Evolutionary conservation across 2,113 vertebrate genomes (phyloP), one percentile per base, ranked within the genome.

Genomic region (Festucalex cinctus): DNA sequence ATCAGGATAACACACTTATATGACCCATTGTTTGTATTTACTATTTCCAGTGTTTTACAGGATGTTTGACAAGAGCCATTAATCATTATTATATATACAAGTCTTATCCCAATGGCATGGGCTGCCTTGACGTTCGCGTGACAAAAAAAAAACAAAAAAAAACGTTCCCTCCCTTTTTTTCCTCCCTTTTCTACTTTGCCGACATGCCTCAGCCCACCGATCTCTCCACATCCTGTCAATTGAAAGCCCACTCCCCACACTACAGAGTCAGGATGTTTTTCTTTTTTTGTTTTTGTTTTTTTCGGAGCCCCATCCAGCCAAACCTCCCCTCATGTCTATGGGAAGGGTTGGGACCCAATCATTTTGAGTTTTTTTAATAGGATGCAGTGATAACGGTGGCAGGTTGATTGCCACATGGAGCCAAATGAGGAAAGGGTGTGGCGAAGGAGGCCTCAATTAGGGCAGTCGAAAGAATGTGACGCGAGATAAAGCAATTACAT

Each of bases 321-420:
- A 43, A n/a, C 59, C 10, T 41, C 56, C 48, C 53, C 36, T 65
- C 64, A 59, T 79, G 84, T 77, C 73, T 74, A 37, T 68, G 72
- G 85, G 86, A 89, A 73, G 83, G 83, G 81, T 76, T 77, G 86
- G 68, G 72, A 73, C 60, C 71, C 85, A 88, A 86, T 90, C 84
- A 88, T 90, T 88, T n/a, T 78, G 65, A 85, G 85, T 86, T 90
- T 91, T 90, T 91, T 89, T 88, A 88, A 83, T 88, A 80, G 84
- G 82, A 89, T 91, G 77, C 22, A 67, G 44, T 5, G 89, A 91
- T 90, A 87, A 76, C 20, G 16, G 28, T 20, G 6, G 64, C 82
- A 85, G 82, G 80, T 84, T 88, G 84, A 88, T 88, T 90, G 82
- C 80, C 8, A 9, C 70, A 17, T 59, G 75, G 77, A 82, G 86